Base-by-base conservation (phyloP, 2,113 vertebrate genomes). In the Pterophyllum scalare region DNA sequence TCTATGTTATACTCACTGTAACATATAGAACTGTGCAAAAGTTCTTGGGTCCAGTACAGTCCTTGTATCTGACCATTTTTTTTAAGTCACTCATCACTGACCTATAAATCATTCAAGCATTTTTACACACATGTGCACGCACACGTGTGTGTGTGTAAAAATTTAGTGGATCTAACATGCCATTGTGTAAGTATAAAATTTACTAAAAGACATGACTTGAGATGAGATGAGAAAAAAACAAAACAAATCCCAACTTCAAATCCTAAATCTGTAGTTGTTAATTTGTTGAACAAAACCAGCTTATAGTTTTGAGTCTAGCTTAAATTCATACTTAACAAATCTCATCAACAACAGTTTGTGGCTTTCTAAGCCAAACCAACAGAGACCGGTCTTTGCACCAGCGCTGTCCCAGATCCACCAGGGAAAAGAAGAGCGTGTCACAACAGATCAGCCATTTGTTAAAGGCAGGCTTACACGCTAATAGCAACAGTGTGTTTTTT, bases 391-490 rank as follows among this genome's bases (percentile, higher is more conserved):
- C 61, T 82, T 56, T 83, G 78, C 76, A 74, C 52, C 81, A 60
- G 26, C 17, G 31, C 61, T 72, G 77, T 89, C 82, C 61, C 59
- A 77, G 57, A 85, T 74, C 87, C 82, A 90, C 72, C n/a, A 1
- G 33, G 28, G 6, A 79, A 64, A 86, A 28, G 74, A 82, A 84
- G 70, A 89, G 84, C 89, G 6, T 91, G 93, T 91, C 93, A 87
- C 88, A 88, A 91, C 90, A 92, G 77, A 89, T 92, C 88, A 35
- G 87, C 57, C 75, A 4, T 83, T 82, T 92, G 87, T 91, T 88
- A 75, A 85, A 85, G 81, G 52, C 79, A 79, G 85, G 84, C 87
- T 92, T 82, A 28, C 77, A 81, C 58, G 40, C 81, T 92, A 91
- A 93, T 90, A 64, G 91, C 84, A 90, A 81, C 87, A 91, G 62